These are phyloP conservation scores for Zenarchopterus dispar DNA, from an alignment of 2,797 vertebrate species.

Conservation along the genomic window DNA sequence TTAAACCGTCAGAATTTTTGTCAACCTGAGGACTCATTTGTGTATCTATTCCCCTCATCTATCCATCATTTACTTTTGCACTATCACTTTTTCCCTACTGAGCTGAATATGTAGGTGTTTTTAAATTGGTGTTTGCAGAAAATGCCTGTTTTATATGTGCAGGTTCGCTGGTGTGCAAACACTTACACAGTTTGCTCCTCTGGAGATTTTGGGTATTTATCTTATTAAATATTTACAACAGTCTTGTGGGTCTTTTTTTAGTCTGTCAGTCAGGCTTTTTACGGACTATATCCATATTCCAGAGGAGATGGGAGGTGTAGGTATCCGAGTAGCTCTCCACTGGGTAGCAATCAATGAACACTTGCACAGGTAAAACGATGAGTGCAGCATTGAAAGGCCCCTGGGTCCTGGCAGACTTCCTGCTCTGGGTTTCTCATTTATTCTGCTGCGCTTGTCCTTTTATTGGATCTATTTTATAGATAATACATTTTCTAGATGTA, in stretches of 20 bases:
- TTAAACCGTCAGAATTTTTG: conserved; percentile 24
- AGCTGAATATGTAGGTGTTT: conserved; percentile 3
- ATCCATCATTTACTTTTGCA: conserved; percentile 32
- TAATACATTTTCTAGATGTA: conserved; percentile 16
- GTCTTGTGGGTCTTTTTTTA: conserved; percentile 29
- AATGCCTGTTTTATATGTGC: too few relatives aligned
- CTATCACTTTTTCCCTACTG: conserved; percentile 34
- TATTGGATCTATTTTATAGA: conserved; percentile 38
- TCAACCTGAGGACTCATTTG: conserved; percentile 27
- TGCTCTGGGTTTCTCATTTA: conserved; percentile 40
- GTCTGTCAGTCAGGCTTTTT: conserved; percentile 36
- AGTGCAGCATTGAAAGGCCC: conserved; percentile 46
- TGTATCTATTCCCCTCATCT: conserved; percentile 47
- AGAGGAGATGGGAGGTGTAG: conserved; percentile 17
- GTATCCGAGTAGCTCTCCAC: conserved; percentile 34
- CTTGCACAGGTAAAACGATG: conserved; percentile 49
- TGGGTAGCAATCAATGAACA: conserved; percentile 51
- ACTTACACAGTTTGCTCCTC: conserved; percentile 20
- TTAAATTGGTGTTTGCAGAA: background rate
- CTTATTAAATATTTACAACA: conserved; percentile 39
- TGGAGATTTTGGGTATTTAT: conserved; percentile 28
- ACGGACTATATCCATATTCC: conserved; percentile 37
- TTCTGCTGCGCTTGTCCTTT: conserved; percentile 43
- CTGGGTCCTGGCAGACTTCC: conserved; percentile 31
- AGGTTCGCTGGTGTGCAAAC: conserved; percentile 4